Evolutionary conservation across 2,797 vertebrate species (phyloP).

Genomic region (Clarias fuscus): DNA sequence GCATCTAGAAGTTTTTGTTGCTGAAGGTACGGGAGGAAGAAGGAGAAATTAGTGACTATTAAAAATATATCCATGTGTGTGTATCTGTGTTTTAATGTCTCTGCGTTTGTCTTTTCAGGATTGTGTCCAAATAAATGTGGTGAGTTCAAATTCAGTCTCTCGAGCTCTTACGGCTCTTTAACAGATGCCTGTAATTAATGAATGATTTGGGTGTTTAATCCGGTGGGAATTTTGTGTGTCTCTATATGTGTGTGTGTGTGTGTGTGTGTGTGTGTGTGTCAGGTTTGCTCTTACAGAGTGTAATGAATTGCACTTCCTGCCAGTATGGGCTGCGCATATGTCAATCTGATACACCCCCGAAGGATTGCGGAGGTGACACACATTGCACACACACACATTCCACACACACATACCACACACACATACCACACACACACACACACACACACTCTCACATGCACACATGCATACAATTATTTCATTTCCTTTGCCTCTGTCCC

Average conservation of each 20-base stretch:
- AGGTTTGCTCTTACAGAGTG: conserved; percentile 71
- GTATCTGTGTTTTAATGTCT: conserved; percentile 25
- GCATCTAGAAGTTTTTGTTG: conserved; percentile 69
- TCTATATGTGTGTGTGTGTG: conserved; percentile 31
- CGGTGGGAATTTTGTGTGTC: not conserved
- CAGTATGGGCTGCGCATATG: conserved; percentile 66
- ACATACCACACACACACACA: not conserved
- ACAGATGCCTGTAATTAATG: not conserved
- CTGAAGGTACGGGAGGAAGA: conserved; percentile 59
- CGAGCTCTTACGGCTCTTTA: not conserved
- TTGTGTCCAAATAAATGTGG: conserved; percentile 77
- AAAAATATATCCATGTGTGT: conserved; percentile 10
- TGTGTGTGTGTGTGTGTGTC: conserved; percentile 34
- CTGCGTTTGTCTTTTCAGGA: conserved; percentile 60
- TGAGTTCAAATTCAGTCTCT: conserved; percentile 53
- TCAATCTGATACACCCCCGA: conserved; percentile 57
- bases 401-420: conserved; percentile 26
- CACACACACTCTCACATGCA: no score
- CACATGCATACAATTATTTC: not conserved
- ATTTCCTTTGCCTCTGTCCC: not conserved
- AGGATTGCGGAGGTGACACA: conserved; percentile 68
- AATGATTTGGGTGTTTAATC: not conserved
- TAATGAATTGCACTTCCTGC: conserved; percentile 73
- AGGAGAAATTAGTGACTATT: conserved; percentile 1
- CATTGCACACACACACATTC: not conserved